phyloP scores from a whole-genome alignment of 2,888 invertebrate species.

The Drosophila suboccidentalis region DNA sequence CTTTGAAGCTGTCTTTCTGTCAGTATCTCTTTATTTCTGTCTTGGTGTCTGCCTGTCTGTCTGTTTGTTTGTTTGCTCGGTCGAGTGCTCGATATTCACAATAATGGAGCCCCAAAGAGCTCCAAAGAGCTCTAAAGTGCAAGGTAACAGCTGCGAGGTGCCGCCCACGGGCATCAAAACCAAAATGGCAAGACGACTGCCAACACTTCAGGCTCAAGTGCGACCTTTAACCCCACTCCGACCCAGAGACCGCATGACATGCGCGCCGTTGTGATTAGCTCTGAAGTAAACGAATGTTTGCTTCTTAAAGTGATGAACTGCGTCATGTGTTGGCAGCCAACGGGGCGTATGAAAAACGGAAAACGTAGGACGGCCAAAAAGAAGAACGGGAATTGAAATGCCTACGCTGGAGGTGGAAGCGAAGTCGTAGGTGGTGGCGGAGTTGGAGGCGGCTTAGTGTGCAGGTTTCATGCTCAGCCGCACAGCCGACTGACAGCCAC shows the following conservation, averaged over 20 bases:
- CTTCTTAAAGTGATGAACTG: conserved; percentile 63
- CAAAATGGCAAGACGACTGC: conserved; percentile 55
- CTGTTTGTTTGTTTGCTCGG: conserved; percentile 12
- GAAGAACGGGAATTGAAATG: conserved; percentile 3
- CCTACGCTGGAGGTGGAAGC: neutral
- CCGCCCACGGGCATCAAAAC: conserved; percentile 46
- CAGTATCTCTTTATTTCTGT: conserved; percentile 3
- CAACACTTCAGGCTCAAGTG: conserved; percentile 54
- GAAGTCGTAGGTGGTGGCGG: neutral
- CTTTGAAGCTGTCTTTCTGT: conserved; percentile 23
- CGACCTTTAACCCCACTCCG: conserved; percentile 44
- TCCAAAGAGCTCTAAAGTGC: conserved; percentile 75
- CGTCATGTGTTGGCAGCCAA: conserved; percentile 34
- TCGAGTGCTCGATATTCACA: conserved; percentile 68
- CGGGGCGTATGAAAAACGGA: conserved; percentile 30
- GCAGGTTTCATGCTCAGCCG: conserved; percentile 55
- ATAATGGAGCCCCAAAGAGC: conserved; percentile 72
- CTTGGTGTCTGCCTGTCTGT: conserved; percentile 10
- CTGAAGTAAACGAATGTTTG: conserved; percentile 28
- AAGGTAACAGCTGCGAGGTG: conserved; percentile 52
- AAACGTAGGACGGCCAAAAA: neutral
- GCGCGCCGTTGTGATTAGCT: conserved; percentile 57
- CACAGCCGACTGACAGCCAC: conserved; percentile 51
- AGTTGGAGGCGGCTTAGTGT: conserved; percentile 33
- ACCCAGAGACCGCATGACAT: conserved; percentile 16